Evolutionary conservation across 1,140 invertebrate species (phyloP).

Genomic region (Chironomus tepperi): DNA sequence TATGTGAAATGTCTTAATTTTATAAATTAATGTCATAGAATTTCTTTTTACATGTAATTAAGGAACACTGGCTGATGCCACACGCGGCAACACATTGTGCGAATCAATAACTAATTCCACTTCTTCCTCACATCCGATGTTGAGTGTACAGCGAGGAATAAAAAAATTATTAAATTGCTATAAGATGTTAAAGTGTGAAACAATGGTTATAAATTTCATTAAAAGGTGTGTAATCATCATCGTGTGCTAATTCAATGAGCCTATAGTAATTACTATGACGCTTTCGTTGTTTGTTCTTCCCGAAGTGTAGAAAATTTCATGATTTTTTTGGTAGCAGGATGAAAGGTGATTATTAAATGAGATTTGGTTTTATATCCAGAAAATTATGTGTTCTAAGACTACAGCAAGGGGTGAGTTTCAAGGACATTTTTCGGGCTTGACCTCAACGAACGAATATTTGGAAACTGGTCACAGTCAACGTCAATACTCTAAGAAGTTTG

Average conservation of each 20-base stretch:
- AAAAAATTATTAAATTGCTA: not conserved
- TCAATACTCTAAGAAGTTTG: too few relatives aligned
- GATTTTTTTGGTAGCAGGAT: not conserved
- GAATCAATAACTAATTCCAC: not conserved
- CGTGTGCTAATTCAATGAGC: constrained; percentile 5
- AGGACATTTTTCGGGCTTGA: too few relatives aligned
- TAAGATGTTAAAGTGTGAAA: constrained; percentile 14
- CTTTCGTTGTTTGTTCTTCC: not conserved
- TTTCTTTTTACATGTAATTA: not conserved
- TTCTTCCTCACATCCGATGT: not conserved
- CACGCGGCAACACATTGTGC: not conserved
- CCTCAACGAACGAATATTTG: too few relatives aligned
- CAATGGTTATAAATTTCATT: constrained; percentile 9
- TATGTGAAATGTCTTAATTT: too few relatives aligned
- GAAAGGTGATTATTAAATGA: not conserved
- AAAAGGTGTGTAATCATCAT: not conserved
- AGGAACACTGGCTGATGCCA: not conserved
- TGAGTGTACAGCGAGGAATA: not conserved
- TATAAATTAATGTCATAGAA: not conserved
- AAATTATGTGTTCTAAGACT: too few relatives aligned
- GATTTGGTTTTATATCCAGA: too few relatives aligned
- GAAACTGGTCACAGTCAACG: too few relatives aligned
- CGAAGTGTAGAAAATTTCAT: not conserved
- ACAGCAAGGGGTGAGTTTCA: too few relatives aligned
- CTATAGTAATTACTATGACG: not conserved